Base-by-base conservation (phyloP, 2,797 vertebrate species). In the Epinephelus coioides region DNA sequence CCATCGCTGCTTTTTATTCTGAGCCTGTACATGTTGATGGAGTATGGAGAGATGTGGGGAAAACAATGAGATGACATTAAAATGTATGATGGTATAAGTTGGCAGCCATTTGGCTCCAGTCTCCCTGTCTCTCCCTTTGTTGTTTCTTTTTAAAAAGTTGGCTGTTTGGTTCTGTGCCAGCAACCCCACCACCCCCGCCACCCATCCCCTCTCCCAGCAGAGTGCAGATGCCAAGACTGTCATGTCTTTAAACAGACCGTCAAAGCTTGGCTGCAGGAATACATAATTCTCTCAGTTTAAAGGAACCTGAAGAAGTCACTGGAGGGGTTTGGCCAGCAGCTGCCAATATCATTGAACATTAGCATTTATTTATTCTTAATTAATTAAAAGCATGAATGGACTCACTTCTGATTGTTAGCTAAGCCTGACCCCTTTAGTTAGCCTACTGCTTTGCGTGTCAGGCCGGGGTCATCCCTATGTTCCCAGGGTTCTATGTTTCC, bases 181-280 rank as follows among this genome's bases (percentile, higher is more conserved):
- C 25, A 10, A 3, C 30, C 27, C 23, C 60, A 2, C 14, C 1
- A 47, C 12, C 27, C 34, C 15, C 15, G 1, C 14, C 40, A 2
- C 30, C 19, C 19, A 50, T 50, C 19, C 8, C 56, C 25, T 38
- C 23, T 46, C n/a, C 23, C 34, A 21, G 38, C n/a, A 6, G 38
- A 62, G 6, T 44, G 61, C 40, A 19, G 44, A 50, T 2, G 21
- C 50, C 27, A 43, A 34, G 51, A 43, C 67, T 64, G 67, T 69
- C 61, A 50, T 43, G 47, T 63, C 54, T 68, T 34, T 56, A 80
- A 77, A 82, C 30, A 80, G 34, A 25, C 15, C 25, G 30, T 34
- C 18, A 65, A 47, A 64, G 53, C 57, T 17, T 23, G 6, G 40
- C 46, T 27, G 67, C 64, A 55, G 38, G 25, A 69, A 69, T 9